Base-by-base conservation (phyloP, 2,888 invertebrate species). In the Julus scanicus region DNA sequence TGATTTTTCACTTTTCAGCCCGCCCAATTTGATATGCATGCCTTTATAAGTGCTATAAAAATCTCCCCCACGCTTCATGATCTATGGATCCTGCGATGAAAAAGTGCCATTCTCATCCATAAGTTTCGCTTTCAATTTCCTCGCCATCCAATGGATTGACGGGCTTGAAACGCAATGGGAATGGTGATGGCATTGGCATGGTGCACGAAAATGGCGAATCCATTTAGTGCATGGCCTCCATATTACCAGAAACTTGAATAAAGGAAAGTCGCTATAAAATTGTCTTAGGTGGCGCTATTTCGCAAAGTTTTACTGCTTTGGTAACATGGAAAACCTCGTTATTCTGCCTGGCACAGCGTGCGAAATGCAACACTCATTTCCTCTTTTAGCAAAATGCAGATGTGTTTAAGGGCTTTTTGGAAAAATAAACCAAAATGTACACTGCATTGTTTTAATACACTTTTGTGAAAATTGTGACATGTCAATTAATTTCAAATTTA, bases 101-200 rank as follows among this genome's bases (percentile, higher is more conserved):
- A 71, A 71, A 71, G 63, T 29, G 63, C 63, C 63, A 6, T 71
- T 71, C 63, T 71, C 63, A 71, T 71, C 63, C 63, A 71, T 71
- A 71, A 71, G 63, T 71, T 71, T 71, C 63, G 63, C 63, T 71
- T 71, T 71, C 63, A 71, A 71, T 71, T 71, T 71, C 63, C 63
- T 71, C 20, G 8, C 8, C 6, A 6, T 71, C 20, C 63, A 20
- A 29, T 17, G 63, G 63, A 71, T 29, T 71, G 63, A 71, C 17
- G 63, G 57, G 57, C 17, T n/a, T 63, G 57, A 5, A 63, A 63
- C 57, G 57, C 57, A 3, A 63, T 63, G 57, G n/a, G 57, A n/a
- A 44, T 5, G 53, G 11, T 53, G 53, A 53, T 53, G 53, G 63
- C 63, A 71, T 71, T 71, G 63, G 63, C 63, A 71, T 71, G 20